A percentile compares a stretch with the other conserved stretches of the same genome.
phyloP scores from a whole-genome alignment of 2,797 vertebrate species.

The Malacoraja senta region DNA sequence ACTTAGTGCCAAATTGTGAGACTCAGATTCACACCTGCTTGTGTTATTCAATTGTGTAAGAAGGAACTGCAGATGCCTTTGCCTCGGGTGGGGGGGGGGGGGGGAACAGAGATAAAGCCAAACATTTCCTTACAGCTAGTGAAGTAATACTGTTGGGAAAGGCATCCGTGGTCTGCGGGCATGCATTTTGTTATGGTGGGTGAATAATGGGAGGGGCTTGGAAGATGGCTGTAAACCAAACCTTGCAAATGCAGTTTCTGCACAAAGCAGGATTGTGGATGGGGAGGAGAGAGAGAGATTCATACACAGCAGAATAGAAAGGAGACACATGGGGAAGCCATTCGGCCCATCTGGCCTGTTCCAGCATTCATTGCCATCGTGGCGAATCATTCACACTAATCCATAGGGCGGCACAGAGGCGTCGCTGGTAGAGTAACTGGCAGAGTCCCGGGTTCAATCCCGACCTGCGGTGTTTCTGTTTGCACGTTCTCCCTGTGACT shows the following conservation, averaged over 20 bases:
- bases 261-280: not conserved
- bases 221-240: not conserved
- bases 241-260: not conserved
- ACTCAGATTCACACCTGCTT: constrained; percentile 7
- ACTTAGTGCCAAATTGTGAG: not conserved
- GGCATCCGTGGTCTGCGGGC: not conserved
- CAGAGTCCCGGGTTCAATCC: too few species aligned
- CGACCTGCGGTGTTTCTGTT: too few species aligned
- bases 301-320: too few species aligned
- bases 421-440: too few species aligned
- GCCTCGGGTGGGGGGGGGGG: not conserved
- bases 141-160: not conserved
- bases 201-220: not conserved
- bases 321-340: too few species aligned
- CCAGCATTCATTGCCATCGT: too few species aligned
- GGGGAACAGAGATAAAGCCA: not conserved
- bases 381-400: too few species aligned
- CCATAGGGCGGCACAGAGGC: too few species aligned
- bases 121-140: not conserved
- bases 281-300: too few species aligned
- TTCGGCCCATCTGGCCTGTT: too few species aligned
- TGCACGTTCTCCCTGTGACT: too few species aligned
- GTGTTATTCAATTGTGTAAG: not conserved
- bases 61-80: too few species aligned
- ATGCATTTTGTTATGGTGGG: not conserved